These are phyloP conservation scores for Leucophenga montana DNA, from an alignment of 2,888 invertebrate species.

Conservation along the genomic window DNA sequence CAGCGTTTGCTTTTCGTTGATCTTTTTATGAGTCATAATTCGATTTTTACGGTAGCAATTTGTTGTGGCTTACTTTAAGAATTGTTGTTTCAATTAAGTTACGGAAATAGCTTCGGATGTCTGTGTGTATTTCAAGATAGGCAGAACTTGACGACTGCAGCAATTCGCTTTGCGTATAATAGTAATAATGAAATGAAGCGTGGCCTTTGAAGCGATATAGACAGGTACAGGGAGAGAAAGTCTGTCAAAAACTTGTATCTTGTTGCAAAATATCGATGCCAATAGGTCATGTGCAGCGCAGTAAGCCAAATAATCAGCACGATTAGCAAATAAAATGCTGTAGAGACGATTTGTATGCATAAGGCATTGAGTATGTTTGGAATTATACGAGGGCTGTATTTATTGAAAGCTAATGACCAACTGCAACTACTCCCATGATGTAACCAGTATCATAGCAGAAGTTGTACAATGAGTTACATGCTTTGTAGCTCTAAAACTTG, in stretches of 20 bases:
- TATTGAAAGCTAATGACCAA: too few relatives aligned
- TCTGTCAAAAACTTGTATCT: not conserved
- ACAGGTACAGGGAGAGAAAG: not conserved
- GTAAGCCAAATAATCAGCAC: not conserved
- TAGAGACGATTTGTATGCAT: too few relatives aligned
- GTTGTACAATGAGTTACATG: too few relatives aligned
- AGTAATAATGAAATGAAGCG: not conserved
- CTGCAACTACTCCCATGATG: too few relatives aligned
- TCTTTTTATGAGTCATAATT: not conserved
- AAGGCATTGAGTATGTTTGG: too few relatives aligned
- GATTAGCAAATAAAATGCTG: not conserved
- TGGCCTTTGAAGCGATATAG: not conserved
- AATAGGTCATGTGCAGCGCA: constrained; percentile 18
- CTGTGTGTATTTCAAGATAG: too few relatives aligned
- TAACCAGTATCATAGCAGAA: too few relatives aligned
- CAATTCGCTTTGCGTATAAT: not conserved
- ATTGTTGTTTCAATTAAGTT: too few relatives aligned
- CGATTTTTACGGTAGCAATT: constrained; percentile 1
- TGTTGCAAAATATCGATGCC: constrained; percentile 16
- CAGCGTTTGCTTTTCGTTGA: not conserved
- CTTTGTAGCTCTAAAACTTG: too few relatives aligned
- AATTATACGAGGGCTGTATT: too few relatives aligned
- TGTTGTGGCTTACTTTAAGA: not conserved
- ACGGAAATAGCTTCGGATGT: not conserved
- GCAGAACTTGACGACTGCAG: too few relatives aligned